These are phyloP conservation scores for Octonoba sinensis DNA, from an alignment of 2,888 invertebrate genomes.

Conservation along the genomic window DNA sequence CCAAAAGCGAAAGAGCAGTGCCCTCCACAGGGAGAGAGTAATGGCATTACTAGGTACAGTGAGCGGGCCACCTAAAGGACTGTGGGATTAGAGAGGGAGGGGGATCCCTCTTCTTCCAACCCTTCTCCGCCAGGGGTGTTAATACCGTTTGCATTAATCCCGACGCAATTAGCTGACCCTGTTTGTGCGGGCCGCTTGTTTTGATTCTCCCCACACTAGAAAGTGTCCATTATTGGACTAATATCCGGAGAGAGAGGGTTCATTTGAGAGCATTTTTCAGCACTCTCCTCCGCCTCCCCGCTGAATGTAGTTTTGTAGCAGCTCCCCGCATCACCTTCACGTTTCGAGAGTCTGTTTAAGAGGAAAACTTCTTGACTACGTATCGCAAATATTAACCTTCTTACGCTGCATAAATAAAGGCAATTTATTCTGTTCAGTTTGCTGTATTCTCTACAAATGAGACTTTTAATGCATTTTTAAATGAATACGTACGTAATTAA, in stretches of 20 bases:
- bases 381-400: too few relatives aligned
- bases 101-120: constrained; percentile 29
- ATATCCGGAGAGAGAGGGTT: constrained; percentile 46
- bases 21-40: constrained; percentile 33
- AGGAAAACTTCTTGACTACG: too few relatives aligned
- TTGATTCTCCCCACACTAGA: constrained; percentile 40
- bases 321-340: too few relatives aligned
- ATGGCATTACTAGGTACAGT: constrained; percentile 40
- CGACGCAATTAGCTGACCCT: constrained; percentile 57
- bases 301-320: too few relatives aligned
- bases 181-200: constrained; percentile 58
- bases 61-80: constrained; percentile 33
- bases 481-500: too few relatives aligned
- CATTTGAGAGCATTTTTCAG: constrained; percentile 8
- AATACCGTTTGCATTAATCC: constrained; percentile 63
- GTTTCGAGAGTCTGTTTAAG: too few relatives aligned
- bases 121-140: constrained; percentile 36
- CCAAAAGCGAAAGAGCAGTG: constrained; percentile 18
- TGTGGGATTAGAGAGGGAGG: constrained; percentile 3
- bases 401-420: too few relatives aligned
- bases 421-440: too few relatives aligned
- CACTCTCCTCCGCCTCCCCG: too few relatives aligned
- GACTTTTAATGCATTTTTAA: too few relatives aligned
- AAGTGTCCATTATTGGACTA: constrained; percentile 48
- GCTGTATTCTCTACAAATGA: too few relatives aligned